Conservation (phyloP, 2,113 vertebrate species). For the Apus apus region DNA sequence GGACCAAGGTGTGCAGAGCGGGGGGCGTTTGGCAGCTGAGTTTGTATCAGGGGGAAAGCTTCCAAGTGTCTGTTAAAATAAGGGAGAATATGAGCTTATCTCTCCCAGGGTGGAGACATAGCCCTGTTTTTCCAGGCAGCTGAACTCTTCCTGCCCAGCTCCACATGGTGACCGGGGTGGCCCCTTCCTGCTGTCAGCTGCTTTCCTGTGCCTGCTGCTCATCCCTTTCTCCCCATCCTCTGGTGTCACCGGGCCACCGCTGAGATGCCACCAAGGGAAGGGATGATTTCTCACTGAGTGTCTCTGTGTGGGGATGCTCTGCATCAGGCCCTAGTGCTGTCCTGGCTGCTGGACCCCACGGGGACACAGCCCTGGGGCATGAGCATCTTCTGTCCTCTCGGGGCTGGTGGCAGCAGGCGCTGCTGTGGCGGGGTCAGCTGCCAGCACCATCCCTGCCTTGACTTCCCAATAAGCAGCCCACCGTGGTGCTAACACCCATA, state of each 20-base stretch:
- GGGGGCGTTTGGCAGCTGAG: rapidly evolving
- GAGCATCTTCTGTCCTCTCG: background rate
- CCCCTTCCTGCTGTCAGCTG: background rate
- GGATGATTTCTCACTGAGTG: rapidly evolving
- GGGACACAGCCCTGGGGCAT: rapidly evolving
- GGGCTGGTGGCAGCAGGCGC: background rate
- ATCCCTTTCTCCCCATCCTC: background rate
- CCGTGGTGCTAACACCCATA: rapidly evolving
- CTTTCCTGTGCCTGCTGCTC: background rate
- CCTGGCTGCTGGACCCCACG: background rate
- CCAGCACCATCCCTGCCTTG: background rate
- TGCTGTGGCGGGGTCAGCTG: background rate
- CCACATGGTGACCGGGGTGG: background rate
- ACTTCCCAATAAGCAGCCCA: background rate
- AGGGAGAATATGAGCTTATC: background rate
- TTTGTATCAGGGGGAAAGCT: background rate
- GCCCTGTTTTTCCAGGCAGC: background rate
- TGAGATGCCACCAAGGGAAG: rapidly evolving
- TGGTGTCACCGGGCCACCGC: background rate
- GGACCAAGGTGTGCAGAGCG: background rate
- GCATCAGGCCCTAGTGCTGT: background rate
- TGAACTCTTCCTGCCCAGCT: background rate
- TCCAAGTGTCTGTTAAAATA: background rate
- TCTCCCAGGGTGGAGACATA: background rate
- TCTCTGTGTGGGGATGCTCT: background rate